Percentiles rank a stretch among this genome's conserved stretches.
These are phyloP conservation scores for Serranus cabrilla DNA, from an alignment of 2,797 vertebrate species.

Conservation along the genomic window DNA sequence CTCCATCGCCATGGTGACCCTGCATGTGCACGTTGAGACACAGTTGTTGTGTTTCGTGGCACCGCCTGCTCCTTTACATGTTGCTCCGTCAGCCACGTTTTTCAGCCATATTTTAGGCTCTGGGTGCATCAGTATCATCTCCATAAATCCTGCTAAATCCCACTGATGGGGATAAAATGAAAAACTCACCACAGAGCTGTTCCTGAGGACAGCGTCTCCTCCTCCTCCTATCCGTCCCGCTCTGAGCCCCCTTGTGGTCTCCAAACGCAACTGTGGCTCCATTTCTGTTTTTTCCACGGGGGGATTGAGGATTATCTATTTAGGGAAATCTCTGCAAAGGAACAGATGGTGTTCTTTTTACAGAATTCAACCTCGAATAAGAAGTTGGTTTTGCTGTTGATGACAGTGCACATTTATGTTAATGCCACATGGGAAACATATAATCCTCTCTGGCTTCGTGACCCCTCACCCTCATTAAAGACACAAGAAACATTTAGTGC, in stretches of 20 bases:
- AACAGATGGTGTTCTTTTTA: constrained; percentile 73
- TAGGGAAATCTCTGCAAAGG: constrained; percentile 66
- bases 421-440: constrained; percentile 4
- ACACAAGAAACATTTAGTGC: not conserved
- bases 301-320: constrained; percentile 75
- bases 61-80: not conserved
- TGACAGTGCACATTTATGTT: constrained; percentile 53
- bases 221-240: not conserved
- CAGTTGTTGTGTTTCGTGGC: not conserved
- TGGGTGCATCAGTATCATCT: not conserved
- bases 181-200: constrained; percentile 14
- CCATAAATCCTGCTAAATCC: constrained; percentile 28
- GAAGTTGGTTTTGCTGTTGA: constrained; percentile 40
- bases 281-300: constrained; percentile 20
- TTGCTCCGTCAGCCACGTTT: not conserved
- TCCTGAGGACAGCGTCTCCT: constrained; percentile 15
- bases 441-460: constrained; percentile 10
- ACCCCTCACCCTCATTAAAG: not conserved
- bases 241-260: constrained; percentile 75
- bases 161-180: constrained; percentile 24
- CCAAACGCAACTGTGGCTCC: constrained; percentile 46
- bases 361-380: constrained; percentile 42
- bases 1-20: no score
- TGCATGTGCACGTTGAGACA: no score
- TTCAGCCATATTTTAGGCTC: constrained; percentile 3